These are phyloP conservation scores for Gymnoscopelus microlampas DNA, from an alignment of 2,797 vertebrate species.

Conservation along the genomic window DNA sequence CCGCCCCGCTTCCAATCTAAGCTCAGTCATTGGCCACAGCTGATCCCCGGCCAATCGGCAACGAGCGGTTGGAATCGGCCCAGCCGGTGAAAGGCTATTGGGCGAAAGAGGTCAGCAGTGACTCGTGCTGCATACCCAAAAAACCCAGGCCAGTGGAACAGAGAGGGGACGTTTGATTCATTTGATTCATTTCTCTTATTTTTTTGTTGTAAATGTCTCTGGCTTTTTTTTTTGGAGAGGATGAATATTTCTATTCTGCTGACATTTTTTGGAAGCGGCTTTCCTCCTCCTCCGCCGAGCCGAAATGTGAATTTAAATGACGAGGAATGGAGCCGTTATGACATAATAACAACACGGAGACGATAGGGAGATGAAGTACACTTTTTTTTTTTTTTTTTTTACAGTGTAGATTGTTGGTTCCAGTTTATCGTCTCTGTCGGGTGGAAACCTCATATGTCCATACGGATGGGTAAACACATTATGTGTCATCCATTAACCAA, in stretches of 20 bases:
- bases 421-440: no score
- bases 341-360: background rate
- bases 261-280: conserved; percentile 54
- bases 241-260: conserved; percentile 39
- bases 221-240: background rate
- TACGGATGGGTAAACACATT: no score
- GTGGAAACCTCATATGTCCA: no score
- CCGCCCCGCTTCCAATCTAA: conserved; percentile 1
- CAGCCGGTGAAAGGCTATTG: conserved; percentile 1
- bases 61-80: background rate
- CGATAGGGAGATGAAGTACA: no score
- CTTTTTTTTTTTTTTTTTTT: no score
- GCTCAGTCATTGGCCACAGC: conserved; percentile 10
- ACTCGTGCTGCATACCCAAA: conserved; percentile 29
- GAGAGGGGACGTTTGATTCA: background rate
- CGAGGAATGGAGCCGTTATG: no score
- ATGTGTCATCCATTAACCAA: no score
- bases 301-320: conserved; percentile 1
- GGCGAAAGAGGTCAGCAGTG: conserved; percentile 16
- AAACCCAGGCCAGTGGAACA: conserved; percentile 7
- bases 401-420: background rate
- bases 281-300: conserved; percentile 9
- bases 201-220: no score
- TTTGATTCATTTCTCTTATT: no score
- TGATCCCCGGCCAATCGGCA: conserved; percentile 14